Evolutionary conservation across 2,113 vertebrate genomes (phyloP).

Genomic region (Morone chrysops): DNA sequence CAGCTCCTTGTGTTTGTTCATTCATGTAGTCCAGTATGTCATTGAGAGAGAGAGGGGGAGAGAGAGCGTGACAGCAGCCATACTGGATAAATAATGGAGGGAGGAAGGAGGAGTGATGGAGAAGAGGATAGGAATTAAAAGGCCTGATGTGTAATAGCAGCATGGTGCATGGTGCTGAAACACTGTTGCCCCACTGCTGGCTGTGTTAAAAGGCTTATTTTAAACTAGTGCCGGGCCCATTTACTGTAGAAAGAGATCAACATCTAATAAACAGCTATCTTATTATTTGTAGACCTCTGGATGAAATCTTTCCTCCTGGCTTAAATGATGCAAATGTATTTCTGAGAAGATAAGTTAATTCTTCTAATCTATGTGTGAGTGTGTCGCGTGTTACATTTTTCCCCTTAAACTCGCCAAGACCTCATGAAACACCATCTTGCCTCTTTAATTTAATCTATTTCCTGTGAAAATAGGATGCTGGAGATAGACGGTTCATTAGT

Average conservation of each 20-base stretch:
- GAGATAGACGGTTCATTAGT: neutral
- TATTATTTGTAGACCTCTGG: neutral
- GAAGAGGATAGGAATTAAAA: constrained; percentile 51
- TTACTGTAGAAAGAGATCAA: neutral
- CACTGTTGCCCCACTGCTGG: neutral
- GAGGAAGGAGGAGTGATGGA: constrained; percentile 33
- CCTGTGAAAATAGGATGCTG: constrained; percentile 26
- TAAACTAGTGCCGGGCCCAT: neutral
- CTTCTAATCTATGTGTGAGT: neutral
- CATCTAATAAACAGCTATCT: neutral
- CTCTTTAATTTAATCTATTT: constrained; percentile 13
- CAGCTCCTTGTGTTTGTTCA: constrained; percentile 54
- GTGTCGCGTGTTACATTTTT: neutral
- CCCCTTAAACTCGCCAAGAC: constrained; percentile 14
- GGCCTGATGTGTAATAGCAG: constrained; percentile 15
- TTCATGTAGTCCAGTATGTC: constrained; percentile 48
- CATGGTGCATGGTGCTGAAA: neutral
- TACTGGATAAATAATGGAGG: constrained; percentile 55
- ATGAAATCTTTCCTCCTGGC: neutral
- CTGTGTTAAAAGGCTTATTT: constrained; percentile 2
- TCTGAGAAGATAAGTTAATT: neutral
- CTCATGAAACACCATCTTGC: neutral
- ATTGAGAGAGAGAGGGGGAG: neutral
- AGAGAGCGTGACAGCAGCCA: constrained; percentile 1
- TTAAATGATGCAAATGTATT: neutral